Base-by-base conservation (phyloP, 2,113 vertebrate genomes). In the Clarias gariepinus region DNA sequence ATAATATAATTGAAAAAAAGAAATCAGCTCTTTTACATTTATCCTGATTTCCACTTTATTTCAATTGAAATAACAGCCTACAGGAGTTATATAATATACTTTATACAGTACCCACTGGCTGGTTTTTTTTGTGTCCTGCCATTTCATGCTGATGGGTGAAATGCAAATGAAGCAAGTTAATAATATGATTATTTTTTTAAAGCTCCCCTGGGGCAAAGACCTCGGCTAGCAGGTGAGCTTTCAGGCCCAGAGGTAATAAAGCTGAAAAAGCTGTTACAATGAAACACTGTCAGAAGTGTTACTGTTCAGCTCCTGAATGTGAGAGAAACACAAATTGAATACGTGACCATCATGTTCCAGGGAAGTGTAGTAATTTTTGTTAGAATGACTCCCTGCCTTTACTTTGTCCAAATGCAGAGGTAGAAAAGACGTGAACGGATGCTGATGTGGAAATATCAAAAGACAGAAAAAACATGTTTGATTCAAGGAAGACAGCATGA, bases 101-200 rank as follows among this genome's bases (percentile, higher is more conserved):
- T 76, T 30, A 76, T 41, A 64, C 58, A 64, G 25, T 30, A 36
- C 57, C 63, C 16, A 41, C 30, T 21, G 55, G 2, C 15, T 47
- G 23, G 21, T 47, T 71, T 60, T 71, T 60, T 57, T 23, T 33
- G 58, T 64, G 58, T 52, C 4, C 15, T 28, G 77, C 25, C 78
- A 81, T 19, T 73, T 73, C 3, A 30, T 52, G 77, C 76, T n/a
- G 61, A 68, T 69, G 53, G 30, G 25, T 57, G 60, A 86, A 60
- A 61, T 78, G 85, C 64, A 81, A 61, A 61, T 41, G 66, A 53
- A 81, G 55, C 57, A 61, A 55, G 64, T 79, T 81, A 86, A 81
- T 18, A 60, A 41, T 36, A 10, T 68, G 19, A 86, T 86, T 28
- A 79, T 55, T 66, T 12, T 64, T 33, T 66, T 30, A 30, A 2